Conservation (phyloP, 2,113 vertebrate species). For the Aptenodytes patagonicus region DNA sequence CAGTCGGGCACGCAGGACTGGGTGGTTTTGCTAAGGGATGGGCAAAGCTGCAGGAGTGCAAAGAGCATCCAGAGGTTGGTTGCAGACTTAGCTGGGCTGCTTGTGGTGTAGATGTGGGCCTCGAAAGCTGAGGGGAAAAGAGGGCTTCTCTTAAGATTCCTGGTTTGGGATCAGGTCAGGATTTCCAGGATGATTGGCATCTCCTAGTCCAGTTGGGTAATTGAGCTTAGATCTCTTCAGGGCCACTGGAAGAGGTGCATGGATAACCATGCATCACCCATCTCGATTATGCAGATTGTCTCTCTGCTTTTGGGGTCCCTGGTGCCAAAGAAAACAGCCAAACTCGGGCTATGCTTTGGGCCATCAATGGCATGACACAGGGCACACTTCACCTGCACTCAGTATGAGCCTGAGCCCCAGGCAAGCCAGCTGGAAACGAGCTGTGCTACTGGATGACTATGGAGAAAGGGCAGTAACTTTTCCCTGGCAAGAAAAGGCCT, state of each 20-base stretch:
- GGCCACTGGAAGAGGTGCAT: neutral
- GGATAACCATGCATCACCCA: neutral
- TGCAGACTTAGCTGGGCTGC: neutral
- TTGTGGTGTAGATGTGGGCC: neutral
- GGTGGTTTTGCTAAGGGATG: neutral
- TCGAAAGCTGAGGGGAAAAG: neutral
- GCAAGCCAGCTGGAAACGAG: neutral
- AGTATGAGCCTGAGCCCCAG: neutral
- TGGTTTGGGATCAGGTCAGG: neutral
- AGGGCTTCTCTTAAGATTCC: neutral
- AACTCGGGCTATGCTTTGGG: neutral
- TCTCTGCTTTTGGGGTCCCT: neutral
- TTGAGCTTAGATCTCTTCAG: neutral
- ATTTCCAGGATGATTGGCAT: neutral
- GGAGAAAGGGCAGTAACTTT: neutral
- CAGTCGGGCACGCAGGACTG: fast-evolving
- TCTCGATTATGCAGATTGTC: neutral
- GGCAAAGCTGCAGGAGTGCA: neutral
- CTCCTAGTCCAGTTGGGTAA: neutral
- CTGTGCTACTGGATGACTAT: neutral
- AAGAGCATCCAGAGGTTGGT: neutral
- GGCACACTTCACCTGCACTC: neutral
- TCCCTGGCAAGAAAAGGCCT: neutral
- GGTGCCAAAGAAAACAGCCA: neutral
- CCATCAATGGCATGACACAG: neutral